Evolutionary conservation across 2,113 vertebrate genomes (phyloP).

Genomic region (Heliornis fulica): DNA sequence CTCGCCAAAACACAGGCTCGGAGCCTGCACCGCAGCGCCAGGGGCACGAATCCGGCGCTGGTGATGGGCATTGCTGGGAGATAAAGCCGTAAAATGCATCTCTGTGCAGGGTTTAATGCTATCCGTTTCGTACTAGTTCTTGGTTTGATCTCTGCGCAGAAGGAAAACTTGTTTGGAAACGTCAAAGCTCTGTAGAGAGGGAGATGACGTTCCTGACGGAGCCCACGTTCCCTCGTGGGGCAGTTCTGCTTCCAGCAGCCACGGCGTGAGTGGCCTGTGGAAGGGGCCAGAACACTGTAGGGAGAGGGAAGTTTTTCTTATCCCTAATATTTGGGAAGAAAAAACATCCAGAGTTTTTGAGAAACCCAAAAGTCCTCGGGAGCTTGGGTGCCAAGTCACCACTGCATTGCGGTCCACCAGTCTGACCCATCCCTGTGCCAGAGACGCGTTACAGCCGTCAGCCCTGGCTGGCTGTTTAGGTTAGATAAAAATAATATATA

Average conservation of each 20-base stretch:
- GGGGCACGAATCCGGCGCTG: rapidly evolving
- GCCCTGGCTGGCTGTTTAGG: not conserved
- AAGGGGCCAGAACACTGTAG: not conserved
- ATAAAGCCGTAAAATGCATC: not conserved
- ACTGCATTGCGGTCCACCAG: rapidly evolving
- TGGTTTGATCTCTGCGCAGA: not conserved
- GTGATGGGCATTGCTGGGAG: rapidly evolving
- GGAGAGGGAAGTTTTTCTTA: not conserved
- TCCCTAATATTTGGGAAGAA: not conserved
- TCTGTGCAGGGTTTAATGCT: not conserved
- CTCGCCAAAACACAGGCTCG: not conserved
- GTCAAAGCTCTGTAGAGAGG: rapidly evolving
- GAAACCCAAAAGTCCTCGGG: not conserved
- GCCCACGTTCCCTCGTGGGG: rapidly evolving
- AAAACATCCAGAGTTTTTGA: not conserved
- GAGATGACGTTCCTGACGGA: not conserved
- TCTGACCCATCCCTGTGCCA: not conserved
- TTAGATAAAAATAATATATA: not conserved
- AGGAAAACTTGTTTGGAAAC: not conserved
- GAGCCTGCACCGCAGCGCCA: rapidly evolving
- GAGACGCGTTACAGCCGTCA: not conserved
- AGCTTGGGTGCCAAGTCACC: not conserved
- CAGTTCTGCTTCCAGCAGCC: rapidly evolving
- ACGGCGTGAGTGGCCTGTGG: rapidly evolving
- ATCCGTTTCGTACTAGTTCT: not conserved